Percentiles rank a stretch among this genome's conserved stretches.
Evolutionary conservation across 2,888 invertebrate species (phyloP).

Genomic region (Eugnorisma glareosa): DNA sequence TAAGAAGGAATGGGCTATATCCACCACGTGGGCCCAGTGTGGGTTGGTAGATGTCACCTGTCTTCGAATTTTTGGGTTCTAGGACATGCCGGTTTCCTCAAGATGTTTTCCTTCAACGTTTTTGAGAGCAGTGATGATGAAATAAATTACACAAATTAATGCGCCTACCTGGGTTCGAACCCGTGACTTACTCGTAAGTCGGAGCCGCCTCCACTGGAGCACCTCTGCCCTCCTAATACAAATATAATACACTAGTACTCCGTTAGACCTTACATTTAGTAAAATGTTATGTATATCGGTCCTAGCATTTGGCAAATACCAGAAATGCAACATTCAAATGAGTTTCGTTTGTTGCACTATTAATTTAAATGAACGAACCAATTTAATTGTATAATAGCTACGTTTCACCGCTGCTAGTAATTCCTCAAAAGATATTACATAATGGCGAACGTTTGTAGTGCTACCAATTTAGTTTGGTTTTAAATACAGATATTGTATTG

Average conservation of each 20-base stretch:
- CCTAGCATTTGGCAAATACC: not conserved
- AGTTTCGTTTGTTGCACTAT: conserved; percentile 6
- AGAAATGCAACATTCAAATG: conserved; percentile 21
- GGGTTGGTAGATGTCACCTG: too few species aligned
- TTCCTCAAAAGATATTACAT: not conserved
- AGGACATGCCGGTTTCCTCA: too few species aligned
- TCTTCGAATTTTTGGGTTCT: too few species aligned
- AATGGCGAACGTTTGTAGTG: not conserved
- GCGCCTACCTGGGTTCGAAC: too few species aligned
- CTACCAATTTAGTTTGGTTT: not conserved
- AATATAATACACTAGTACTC: not conserved
- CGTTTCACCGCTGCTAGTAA: not conserved
- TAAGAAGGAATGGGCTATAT: too few species aligned
- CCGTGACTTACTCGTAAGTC: too few species aligned
- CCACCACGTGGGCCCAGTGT: too few species aligned
- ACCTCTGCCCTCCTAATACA: too few species aligned
- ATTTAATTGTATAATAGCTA: not conserved
- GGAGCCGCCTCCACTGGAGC: too few species aligned
- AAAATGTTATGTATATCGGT: not conserved
- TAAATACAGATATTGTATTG: not conserved
- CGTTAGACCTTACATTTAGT: not conserved
- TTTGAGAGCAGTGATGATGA: too few species aligned
- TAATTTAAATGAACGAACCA: conserved; percentile 13
- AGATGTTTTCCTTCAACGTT: too few species aligned
- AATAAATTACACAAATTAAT: too few species aligned